Percentiles rank a stretch among this genome's conserved stretches.
Evolutionary conservation across 2,113 vertebrate species (phyloP).

Genomic region (Myanophis thanlyinensis): DNA sequence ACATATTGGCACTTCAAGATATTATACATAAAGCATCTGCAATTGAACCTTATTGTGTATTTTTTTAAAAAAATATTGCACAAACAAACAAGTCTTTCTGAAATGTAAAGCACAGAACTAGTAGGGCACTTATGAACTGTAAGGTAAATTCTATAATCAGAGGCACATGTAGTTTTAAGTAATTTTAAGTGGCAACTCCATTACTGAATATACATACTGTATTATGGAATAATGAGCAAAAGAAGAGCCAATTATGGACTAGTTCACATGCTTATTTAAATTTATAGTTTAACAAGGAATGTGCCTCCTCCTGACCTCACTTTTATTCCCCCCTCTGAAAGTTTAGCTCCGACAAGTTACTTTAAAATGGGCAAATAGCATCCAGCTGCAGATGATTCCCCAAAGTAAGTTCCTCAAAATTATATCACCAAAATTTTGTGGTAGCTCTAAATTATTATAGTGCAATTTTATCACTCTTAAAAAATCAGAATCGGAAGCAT

Average conservation of each 20-base stretch:
- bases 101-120: not conserved
- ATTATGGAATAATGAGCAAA: not conserved
- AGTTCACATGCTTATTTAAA: not conserved
- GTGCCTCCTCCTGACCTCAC: not conserved
- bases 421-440: not conserved
- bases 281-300: not conserved
- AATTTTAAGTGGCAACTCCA: not conserved
- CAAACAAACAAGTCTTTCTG: not conserved
- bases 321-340: not conserved
- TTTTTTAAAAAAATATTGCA: not conserved
- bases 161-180: not conserved
- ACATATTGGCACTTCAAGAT: conserved; percentile 5
- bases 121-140: not conserved
- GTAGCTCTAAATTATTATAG: not conserved
- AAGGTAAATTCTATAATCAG: not conserved
- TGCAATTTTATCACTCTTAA: not conserved
- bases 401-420: not conserved
- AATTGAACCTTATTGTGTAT: not conserved
- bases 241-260: not conserved
- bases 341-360: not conserved
- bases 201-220: not conserved
- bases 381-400: not conserved
- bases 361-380: not conserved
- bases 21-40: not conserved
- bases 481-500: not conserved